A percentile compares a stretch with the other conserved stretches of the same genome.
Evolutionary conservation across 1,140 invertebrate genomes (phyloP).

Genomic region (Oreohelix idahoensis): DNA sequence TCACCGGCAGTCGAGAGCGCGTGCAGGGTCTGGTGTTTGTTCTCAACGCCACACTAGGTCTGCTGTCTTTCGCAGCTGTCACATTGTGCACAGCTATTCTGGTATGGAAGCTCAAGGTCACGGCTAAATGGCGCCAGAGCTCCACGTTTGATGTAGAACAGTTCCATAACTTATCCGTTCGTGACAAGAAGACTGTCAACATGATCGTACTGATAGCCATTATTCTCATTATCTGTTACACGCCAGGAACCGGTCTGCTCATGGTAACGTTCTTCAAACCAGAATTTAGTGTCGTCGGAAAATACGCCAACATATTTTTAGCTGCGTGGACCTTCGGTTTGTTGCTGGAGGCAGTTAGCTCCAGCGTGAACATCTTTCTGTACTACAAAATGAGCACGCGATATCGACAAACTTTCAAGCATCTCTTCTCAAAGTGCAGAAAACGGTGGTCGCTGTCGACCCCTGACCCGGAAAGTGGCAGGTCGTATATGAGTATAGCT

Average conservation of each 20-base stretch:
- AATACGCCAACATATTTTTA: slow-evolving; percentile 7
- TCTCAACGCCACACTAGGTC: not conserved
- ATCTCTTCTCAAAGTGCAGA: not conserved
- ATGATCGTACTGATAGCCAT: slow-evolving; percentile 14
- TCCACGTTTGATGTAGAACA: not conserved
- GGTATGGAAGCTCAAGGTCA: slow-evolving; percentile 7
- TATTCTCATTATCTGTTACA: not conserved
- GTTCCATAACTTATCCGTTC: not conserved
- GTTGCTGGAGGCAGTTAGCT: slow-evolving; percentile 2
- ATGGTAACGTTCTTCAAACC: not conserved
- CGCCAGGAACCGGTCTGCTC: not conserved
- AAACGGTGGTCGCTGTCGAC: not conserved
- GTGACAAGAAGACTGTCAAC: slow-evolving; percentile 18
- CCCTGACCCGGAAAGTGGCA: not conserved
- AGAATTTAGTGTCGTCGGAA: not conserved
- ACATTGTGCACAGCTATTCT: slow-evolving; percentile 11
- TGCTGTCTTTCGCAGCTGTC: slow-evolving; percentile 4
- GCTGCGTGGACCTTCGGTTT: not conserved
- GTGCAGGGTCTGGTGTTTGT: not conserved
- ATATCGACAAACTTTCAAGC: not conserved
- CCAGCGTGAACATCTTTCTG: slow-evolving; percentile 12
- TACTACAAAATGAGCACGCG: slow-evolving; percentile 22
- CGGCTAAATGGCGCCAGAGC: not conserved
- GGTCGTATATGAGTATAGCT: not conserved
- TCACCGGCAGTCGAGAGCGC: not conserved